Evolutionary conservation across 2,113 vertebrate genomes (phyloP).

Genomic region (Melospiza georgiana): DNA sequence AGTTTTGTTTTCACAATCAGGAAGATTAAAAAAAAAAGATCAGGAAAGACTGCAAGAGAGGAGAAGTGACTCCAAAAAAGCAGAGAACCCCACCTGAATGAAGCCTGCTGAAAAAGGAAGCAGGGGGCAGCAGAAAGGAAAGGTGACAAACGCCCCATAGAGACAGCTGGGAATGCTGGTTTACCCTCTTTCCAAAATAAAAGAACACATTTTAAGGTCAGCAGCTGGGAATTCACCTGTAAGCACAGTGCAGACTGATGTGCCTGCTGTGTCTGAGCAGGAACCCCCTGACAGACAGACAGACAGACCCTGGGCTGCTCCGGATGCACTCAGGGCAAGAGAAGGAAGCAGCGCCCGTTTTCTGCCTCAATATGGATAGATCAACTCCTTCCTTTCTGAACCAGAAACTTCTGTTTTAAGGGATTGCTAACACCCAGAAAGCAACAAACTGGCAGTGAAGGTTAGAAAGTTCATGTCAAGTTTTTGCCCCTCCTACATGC

Average conservation of each 20-base stretch:
- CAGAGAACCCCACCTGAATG: neutral
- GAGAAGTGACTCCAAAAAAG: neutral
- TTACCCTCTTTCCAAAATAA: neutral
- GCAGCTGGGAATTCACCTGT: neutral
- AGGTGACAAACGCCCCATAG: neutral
- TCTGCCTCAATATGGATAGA: neutral
- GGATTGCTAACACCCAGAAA: neutral
- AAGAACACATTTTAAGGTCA: neutral
- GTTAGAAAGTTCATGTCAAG: neutral
- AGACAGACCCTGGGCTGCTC: neutral
- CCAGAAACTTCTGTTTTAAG: neutral
- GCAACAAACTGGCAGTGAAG: neutral
- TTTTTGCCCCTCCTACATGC: neutral
- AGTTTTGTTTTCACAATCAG: neutral
- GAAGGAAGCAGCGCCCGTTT: rapidly evolving
- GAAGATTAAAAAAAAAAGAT: neutral
- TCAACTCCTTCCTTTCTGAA: neutral
- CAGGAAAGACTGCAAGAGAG: neutral
- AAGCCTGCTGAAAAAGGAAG: neutral
- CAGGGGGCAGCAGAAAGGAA: neutral
- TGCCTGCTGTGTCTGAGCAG: neutral
- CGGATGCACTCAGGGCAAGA: neutral
- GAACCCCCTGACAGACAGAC: neutral
- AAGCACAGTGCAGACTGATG: neutral
- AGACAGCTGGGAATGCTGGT: neutral